phyloP scores from a whole-genome alignment of 2,113 vertebrate species.

The Propithecus coquereli region DNA sequence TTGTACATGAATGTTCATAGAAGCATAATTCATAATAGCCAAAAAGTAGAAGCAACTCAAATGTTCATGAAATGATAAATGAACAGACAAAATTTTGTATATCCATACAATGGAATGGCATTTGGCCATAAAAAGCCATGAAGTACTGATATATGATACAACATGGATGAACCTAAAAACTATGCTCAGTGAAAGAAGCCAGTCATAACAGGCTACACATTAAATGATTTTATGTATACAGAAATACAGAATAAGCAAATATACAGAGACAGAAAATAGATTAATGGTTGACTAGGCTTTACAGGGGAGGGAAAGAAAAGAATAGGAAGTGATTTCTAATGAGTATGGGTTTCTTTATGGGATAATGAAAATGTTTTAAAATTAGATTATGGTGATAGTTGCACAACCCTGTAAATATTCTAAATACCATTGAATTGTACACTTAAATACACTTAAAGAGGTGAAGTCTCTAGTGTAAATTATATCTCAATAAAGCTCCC shows the following conservation, averaged over 20 bases:
- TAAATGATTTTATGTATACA: neutral
- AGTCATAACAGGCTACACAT: neutral
- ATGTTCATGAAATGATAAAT: neutral
- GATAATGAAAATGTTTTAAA: slow-evolving; percentile 13
- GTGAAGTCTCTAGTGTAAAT: neutral
- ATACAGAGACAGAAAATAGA: neutral
- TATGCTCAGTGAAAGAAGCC: neutral
- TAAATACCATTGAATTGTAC: neutral
- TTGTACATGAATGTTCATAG: neutral
- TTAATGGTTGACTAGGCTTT: neutral
- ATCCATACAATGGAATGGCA: neutral
- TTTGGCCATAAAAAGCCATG: neutral
- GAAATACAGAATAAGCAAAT: neutral
- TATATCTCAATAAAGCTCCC: neutral
- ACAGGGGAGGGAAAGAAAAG: neutral
- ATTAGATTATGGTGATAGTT: slow-evolving; percentile 5
- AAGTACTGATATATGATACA: neutral
- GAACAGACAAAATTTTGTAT: neutral
- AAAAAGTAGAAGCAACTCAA: neutral
- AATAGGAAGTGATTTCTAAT: neutral
- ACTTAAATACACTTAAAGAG: neutral
- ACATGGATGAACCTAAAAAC: neutral
- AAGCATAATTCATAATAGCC: neutral
- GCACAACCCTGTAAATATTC: neutral
- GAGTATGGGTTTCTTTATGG: neutral